A percentile compares a stretch with the other conserved stretches of the same genome.
phyloP scores from a whole-genome alignment of 2,797 vertebrate species.

The Pipistrellus kuhlii region DNA sequence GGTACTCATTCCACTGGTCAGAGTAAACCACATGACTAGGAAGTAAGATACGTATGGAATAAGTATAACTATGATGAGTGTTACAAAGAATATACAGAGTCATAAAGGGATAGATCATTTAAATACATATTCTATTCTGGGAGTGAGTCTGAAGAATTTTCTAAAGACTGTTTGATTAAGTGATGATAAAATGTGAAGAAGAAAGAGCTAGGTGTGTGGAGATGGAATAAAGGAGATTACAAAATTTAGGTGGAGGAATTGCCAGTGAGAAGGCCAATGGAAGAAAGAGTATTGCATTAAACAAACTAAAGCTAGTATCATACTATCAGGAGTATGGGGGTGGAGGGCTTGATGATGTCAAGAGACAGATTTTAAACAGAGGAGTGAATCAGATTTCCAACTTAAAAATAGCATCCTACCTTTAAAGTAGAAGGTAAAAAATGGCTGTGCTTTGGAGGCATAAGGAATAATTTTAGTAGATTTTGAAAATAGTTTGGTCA shows the following conservation, averaged over 20 bases:
- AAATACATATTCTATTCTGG: neutral
- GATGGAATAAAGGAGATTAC: neutral
- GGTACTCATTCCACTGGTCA: neutral
- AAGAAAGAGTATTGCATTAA: neutral
- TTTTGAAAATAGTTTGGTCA: constrained; percentile 2
- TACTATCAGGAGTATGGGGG: neutral
- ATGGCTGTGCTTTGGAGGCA: neutral
- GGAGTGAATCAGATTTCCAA: neutral
- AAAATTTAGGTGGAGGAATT: neutral
- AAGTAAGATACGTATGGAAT: neutral
- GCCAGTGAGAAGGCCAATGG: neutral
- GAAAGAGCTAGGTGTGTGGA: neutral
- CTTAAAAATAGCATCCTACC: neutral
- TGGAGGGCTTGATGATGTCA: neutral
- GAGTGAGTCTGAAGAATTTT: neutral
- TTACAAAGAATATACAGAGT: neutral
- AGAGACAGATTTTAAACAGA: neutral
- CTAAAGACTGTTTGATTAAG: neutral
- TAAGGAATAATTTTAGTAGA: neutral
- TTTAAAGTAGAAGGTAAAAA: neutral
- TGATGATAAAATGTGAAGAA: neutral
- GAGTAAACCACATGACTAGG: neutral
- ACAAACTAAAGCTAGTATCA: neutral
- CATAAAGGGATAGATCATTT: neutral
- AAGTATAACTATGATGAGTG: neutral